Percentiles rank a stretch among this genome's conserved stretches.
phyloP scores from a whole-genome alignment of 2,113 vertebrate species.

The Mus pahari region DNA sequence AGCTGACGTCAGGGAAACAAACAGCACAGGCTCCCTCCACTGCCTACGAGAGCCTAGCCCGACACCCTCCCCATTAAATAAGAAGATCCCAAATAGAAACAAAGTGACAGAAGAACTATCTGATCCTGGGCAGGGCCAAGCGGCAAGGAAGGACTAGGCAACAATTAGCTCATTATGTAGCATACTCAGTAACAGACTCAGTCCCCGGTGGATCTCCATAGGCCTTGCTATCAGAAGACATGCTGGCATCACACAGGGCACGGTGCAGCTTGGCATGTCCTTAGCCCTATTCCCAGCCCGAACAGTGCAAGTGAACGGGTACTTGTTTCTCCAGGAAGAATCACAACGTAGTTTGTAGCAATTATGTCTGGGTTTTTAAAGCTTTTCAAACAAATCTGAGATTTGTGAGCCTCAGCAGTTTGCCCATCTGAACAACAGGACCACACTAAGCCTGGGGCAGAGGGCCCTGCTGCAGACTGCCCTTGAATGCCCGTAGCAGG shows the following conservation, averaged over 20 bases:
- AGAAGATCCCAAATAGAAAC: neutral
- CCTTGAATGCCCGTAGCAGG: neutral
- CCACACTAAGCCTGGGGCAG: neutral
- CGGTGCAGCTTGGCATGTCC: neutral
- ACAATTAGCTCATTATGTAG: neutral
- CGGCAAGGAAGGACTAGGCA: neutral
- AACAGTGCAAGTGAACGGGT: neutral
- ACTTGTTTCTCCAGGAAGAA: neutral
- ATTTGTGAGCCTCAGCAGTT: neutral
- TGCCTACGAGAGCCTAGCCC: neutral
- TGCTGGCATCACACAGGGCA: neutral
- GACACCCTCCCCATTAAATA: neutral
- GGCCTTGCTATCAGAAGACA: neutral
- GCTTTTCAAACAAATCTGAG: slow-evolving; percentile 11
- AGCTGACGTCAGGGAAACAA: neutral
- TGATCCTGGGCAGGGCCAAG: fast-evolving
- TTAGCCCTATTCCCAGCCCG: too few relatives aligned
- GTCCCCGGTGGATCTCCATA: neutral
- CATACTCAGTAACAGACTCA: neutral
- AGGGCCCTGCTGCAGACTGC: neutral
- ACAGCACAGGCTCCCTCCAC: neutral
- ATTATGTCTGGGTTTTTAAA: neutral
- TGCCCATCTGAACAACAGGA: neutral
- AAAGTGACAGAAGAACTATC: neutral
- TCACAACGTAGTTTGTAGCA: neutral